These are phyloP conservation scores for Pterocles orientalis DNA, from an alignment of 2,113 vertebrate genomes.

Conservation along the genomic window DNA sequence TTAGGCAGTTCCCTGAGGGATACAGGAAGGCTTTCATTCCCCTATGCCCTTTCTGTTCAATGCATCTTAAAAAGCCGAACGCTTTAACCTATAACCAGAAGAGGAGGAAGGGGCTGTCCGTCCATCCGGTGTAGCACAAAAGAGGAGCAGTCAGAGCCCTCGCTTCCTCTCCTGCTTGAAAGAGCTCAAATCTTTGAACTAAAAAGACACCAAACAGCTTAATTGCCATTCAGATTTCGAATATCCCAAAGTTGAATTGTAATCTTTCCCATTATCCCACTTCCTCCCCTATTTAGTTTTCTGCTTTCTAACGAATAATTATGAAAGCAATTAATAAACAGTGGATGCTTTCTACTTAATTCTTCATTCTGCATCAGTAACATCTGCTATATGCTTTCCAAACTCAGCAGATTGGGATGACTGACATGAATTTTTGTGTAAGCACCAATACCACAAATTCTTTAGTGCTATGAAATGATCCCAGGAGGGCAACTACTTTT, in stretches of 20 bases:
- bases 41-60: slow-evolving; percentile 9
- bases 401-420: background rate
- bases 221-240: background rate
- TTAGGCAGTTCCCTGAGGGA: background rate
- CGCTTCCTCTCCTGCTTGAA: background rate
- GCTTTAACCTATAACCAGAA: slow-evolving; percentile 23
- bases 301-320: slow-evolving; percentile 35
- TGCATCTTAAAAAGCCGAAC: background rate
- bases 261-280: background rate
- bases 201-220: background rate
- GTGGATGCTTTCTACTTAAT: slow-evolving; percentile 16
- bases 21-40: slow-evolving; percentile 48
- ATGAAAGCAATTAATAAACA: slow-evolving; percentile 47
- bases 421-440: slow-evolving; percentile 22
- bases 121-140: background rate
- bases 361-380: slow-evolving; percentile 25
- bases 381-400: background rate
- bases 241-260: background rate
- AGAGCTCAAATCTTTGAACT: background rate
- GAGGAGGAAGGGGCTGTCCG: background rate
- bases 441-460: slow-evolving; percentile 33
- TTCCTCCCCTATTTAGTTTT: background rate
- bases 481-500: background rate
- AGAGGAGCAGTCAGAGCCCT: background rate
- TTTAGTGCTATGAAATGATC: slow-evolving; percentile 10